These are phyloP conservation scores for Euplexia lucipara DNA, from an alignment of 2,888 invertebrate species.

Conservation along the genomic window DNA sequence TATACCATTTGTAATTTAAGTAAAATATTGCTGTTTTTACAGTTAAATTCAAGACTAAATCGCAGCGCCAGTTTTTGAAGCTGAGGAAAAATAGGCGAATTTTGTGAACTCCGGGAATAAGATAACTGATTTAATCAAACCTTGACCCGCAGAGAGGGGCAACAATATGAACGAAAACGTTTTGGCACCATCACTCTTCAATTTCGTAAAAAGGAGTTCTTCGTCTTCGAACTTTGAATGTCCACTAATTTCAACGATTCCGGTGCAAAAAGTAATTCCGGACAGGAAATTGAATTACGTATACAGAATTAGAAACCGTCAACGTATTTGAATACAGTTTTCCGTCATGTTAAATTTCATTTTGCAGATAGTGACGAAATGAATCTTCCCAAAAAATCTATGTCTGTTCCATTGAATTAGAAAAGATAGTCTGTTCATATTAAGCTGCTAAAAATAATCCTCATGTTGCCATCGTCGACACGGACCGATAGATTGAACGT, in stretches of 20 bases:
- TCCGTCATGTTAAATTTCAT: neutral
- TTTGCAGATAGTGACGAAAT: neutral
- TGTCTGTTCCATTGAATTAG: no score
- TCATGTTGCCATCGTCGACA: neutral
- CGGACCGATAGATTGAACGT: slow-evolving; percentile 6
- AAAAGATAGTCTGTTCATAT: no score
- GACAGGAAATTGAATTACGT: slow-evolving; percentile 40
- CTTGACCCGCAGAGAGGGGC: slow-evolving; percentile 34
- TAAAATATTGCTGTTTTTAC: neutral
- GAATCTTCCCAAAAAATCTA: neutral
- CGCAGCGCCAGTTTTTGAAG: slow-evolving; percentile 12
- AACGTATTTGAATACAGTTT: neutral
- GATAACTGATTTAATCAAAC: slow-evolving; percentile 52
- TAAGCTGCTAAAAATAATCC: neutral
- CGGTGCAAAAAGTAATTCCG: slow-evolving; percentile 40
- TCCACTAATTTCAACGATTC: slow-evolving; percentile 44
- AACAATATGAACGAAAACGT: slow-evolving; percentile 37
- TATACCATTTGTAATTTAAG: slow-evolving; percentile 3
- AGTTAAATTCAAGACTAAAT: slow-evolving; percentile 12
- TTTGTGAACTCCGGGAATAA: slow-evolving; percentile 21
- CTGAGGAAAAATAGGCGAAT: slow-evolving; percentile 41
- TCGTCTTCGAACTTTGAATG: slow-evolving; percentile 40
- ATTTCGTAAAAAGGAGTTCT: slow-evolving; percentile 36
- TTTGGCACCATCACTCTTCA: slow-evolving; percentile 32
- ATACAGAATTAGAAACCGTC: slow-evolving; percentile 1